These are phyloP conservation scores for Brachionichthys hirsutus DNA, from an alignment of 2,113 vertebrate species.

Conservation along the genomic window DNA sequence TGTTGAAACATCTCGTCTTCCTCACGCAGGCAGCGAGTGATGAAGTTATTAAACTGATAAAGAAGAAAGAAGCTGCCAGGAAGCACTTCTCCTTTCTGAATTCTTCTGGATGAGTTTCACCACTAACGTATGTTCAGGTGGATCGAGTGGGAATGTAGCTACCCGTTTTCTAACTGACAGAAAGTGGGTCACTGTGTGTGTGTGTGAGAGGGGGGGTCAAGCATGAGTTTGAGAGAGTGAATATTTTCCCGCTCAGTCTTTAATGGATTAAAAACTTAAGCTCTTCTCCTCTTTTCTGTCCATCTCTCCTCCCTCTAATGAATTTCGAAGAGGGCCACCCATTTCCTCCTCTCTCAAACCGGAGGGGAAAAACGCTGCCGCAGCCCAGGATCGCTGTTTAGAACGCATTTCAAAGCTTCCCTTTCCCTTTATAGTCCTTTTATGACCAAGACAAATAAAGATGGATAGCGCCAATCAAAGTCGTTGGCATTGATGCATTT, in stretches of 20 bases:
- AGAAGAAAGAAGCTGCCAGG: constrained; percentile 36
- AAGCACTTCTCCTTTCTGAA: constrained; percentile 36
- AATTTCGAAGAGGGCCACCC: constrained; percentile 67
- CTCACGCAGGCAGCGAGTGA: constrained; percentile 19
- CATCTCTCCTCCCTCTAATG: constrained; percentile 54
- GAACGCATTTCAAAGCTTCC: constrained; percentile 59
- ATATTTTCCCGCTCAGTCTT: constrained; percentile 48
- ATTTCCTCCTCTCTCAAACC: constrained; percentile 42
- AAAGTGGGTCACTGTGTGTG: constrained; percentile 52
- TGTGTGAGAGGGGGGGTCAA: constrained; percentile 14
- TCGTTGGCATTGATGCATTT: constrained; percentile 57
- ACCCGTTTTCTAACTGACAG: constrained; percentile 44
- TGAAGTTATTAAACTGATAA: constrained; percentile 51
- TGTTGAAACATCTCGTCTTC: constrained; percentile 18
- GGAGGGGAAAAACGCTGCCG: constrained; percentile 32
- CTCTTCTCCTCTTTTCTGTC: constrained; percentile 37
- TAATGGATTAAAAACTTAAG: constrained; percentile 45
- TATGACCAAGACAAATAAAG: constrained; percentile 57
- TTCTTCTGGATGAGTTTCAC: constrained; percentile 43
- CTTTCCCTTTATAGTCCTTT: constrained; percentile 47
- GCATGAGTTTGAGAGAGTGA: constrained; percentile 40
- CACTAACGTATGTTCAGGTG: constrained; percentile 35
- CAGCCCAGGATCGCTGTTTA: constrained; percentile 38
- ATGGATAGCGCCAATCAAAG: constrained; percentile 42
- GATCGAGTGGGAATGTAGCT: constrained; percentile 27